Evolutionary conservation across 2,113 vertebrate species (phyloP), one percentile per base, ranked within the genome.

Genomic region (Calyptomena viridis): DNA sequence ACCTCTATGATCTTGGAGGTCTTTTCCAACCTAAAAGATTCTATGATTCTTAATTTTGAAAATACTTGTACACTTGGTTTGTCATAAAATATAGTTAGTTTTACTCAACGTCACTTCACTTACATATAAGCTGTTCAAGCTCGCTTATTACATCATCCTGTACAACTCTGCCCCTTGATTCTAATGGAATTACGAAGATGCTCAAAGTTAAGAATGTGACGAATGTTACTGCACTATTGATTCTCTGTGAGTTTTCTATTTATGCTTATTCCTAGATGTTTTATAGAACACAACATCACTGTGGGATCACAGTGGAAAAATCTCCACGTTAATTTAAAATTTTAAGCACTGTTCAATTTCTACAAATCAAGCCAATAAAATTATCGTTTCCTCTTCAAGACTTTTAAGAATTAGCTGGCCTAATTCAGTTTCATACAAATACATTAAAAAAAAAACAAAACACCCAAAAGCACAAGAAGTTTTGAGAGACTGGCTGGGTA

Each of bases 291-390:
- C 12, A 39, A 52, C 15, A 17, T n/a, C 46, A 44, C 88, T 39
- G 16, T 49, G 74, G 18, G 39, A 83, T 8, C 8, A 80, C 52
- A 31, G 40, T 33, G 8, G 19, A 44, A 73, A 80, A 56, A 37
- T 13, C 62, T 10, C 7, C 0, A 11, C 1, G 4, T 58, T 52
- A 67, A 86, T 82, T 91, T 42, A 86, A 30, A 72, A 80, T 79
- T 91, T 91, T 73, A 33, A 90, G 72, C 46, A 84, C 47, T 72
- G 19, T 55, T 95, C 79, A 58, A 21, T 79, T 96, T 81, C 87
- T 80, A 71, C 67, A 68, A 72, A 72, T 72, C 59, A 76, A 92
- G 93, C 84, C 17, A 91, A 59, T 71, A 84, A 5, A 87, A 69
- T 20, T 33, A 81, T 5, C 14, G 12, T 71, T 53, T 93, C 68